A percentile compares a stretch with the other conserved stretches of the same genome.
These are phyloP conservation scores for Drosophila austrosaltans DNA, from an alignment of 2,888 invertebrate species.

Conservation along the genomic window DNA sequence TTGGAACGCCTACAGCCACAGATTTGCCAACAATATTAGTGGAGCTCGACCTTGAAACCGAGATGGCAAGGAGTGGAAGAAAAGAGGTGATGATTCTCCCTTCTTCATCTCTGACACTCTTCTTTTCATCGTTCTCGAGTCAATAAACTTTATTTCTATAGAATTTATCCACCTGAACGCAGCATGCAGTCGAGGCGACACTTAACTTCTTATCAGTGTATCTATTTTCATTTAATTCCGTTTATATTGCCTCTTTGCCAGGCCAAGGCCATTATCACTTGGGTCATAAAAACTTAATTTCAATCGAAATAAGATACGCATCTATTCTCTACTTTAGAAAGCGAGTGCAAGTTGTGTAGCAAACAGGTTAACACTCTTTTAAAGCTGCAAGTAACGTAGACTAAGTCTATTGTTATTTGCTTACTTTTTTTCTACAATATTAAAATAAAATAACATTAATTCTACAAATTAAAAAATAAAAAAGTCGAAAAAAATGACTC, in stretches of 20 bases:
- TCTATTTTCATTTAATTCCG: constrained; percentile 70
- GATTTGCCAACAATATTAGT: constrained; percentile 30
- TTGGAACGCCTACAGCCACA: constrained; percentile 17
- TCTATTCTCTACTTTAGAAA: constrained; percentile 47
- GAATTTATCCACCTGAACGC: constrained; percentile 41
- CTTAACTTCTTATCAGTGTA: constrained; percentile 72
- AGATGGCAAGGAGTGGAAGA: constrained; percentile 1
- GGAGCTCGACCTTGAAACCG: constrained; percentile 37
- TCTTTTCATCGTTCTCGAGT: constrained; percentile 50
- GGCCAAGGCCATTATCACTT: constrained; percentile 46
- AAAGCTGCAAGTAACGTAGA: neutral
- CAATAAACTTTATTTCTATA: constrained; percentile 70
- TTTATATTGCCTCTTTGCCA: constrained; percentile 52
- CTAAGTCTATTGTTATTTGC: no score
- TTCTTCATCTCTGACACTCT: constrained; percentile 48
- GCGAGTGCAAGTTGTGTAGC: constrained; percentile 7
- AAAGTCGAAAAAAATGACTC: constrained; percentile 64
- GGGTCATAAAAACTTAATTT: constrained; percentile 59
- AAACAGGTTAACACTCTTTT: neutral
- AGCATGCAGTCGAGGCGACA: constrained; percentile 41
- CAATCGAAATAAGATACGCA: constrained; percentile 67
- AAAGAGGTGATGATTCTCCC: constrained; percentile 1
- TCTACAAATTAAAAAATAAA: neutral
- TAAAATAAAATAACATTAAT: neutral
- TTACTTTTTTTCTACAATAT: constrained; percentile 6